These are phyloP conservation scores for Tenthredo livida DNA, from an alignment of 2,888 invertebrate species.

Conservation along the genomic window DNA sequence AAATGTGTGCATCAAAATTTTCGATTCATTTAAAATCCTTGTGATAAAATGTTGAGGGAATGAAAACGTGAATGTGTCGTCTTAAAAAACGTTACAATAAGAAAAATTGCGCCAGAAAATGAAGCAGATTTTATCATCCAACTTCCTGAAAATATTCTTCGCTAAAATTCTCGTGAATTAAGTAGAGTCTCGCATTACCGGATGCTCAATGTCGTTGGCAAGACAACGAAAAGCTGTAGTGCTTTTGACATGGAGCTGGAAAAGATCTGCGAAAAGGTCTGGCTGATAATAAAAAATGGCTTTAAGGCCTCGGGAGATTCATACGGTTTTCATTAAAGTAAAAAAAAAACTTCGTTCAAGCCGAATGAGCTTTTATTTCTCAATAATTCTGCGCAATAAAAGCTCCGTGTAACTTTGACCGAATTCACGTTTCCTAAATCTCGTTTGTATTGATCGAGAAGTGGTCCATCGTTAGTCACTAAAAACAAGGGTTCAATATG, in stretches of 20 bases:
- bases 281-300: not conserved
- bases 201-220: not conserved
- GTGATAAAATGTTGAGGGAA: not conserved
- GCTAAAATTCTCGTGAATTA: not conserved
- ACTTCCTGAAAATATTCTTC: not conserved
- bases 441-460: not conserved
- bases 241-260: not conserved
- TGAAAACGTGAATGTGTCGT: too few relatives aligned
- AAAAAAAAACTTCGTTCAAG: not conserved
- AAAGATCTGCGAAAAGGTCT: not conserved
- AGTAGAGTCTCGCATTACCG: not conserved
- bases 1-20: not conserved
- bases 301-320: not conserved
- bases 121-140: not conserved
- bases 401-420: not conserved
- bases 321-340: not conserved
- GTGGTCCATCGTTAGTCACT: not conserved
- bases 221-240: not conserved
- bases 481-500: slow-evolving; percentile 1
- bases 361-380: not conserved
- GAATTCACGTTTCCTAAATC: not conserved
- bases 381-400: not conserved
- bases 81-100: not conserved
- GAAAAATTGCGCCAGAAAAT: too few relatives aligned
- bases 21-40: not conserved